Evolutionary conservation across 2,888 invertebrate species (phyloP).

Genomic region (Drosophila aldrichi): DNA sequence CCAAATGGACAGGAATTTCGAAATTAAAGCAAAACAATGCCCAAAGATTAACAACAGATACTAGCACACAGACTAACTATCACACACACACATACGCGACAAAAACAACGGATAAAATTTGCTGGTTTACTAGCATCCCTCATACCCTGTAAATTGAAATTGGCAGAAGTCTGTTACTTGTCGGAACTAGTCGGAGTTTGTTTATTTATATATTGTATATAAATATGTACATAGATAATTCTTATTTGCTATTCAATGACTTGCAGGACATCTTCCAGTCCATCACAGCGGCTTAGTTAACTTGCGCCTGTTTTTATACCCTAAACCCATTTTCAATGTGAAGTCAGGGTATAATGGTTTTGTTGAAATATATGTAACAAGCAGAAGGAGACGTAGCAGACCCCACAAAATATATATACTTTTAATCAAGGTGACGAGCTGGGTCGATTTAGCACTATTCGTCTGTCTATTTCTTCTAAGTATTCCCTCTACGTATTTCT

Average conservation of each 20-base stretch:
- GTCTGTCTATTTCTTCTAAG: too few species aligned
- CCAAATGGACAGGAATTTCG: slow-evolving; percentile 71
- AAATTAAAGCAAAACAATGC: slow-evolving; percentile 78
- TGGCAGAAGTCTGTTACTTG: neutral
- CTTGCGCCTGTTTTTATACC: slow-evolving; percentile 19
- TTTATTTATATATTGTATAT: too few species aligned
- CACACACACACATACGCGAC: slow-evolving; percentile 25
- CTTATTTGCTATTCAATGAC: neutral
- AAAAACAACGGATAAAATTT: slow-evolving; percentile 54
- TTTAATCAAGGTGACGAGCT: too few species aligned
- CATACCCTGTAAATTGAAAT: slow-evolving; percentile 26
- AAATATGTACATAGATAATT: too few species aligned
- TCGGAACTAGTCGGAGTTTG: too few species aligned
- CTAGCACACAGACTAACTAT: slow-evolving; percentile 14
- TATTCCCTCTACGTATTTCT: too few species aligned
- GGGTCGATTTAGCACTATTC: too few species aligned
- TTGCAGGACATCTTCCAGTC: slow-evolving; percentile 15
- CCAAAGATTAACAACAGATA: slow-evolving; percentile 75
- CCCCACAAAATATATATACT: too few species aligned
- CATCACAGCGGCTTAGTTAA: neutral
- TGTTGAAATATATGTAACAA: too few species aligned
- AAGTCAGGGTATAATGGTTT: too few species aligned
- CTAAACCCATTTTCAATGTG: too few species aligned
- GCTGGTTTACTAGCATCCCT: slow-evolving; percentile 46
- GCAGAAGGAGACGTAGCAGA: too few species aligned